A percentile compares a stretch with the other conserved stretches of the same genome.
These are phyloP conservation scores for Lithobates sylvaticus DNA, from an alignment of 2,797 vertebrate genomes.

Conservation along the genomic window DNA sequence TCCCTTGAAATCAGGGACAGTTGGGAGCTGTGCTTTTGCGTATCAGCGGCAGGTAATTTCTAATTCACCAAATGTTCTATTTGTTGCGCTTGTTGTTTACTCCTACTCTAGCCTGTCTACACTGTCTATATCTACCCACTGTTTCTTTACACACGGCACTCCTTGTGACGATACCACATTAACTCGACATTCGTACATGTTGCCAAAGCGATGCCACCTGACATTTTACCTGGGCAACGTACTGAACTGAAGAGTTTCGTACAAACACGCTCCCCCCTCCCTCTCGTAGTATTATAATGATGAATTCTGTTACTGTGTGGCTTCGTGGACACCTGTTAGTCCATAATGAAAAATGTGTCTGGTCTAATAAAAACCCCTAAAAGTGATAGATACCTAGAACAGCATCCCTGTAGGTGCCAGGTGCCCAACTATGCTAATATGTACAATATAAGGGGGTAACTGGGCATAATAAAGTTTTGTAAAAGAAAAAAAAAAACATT, in stretches of 20 bases:
- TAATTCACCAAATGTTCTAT: background rate
- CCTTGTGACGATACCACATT: background rate
- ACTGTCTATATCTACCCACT: background rate
- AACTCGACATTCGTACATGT: slow-evolving; percentile 3
- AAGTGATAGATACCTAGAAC: no score
- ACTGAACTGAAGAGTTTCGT: background rate
- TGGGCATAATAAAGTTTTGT: no score
- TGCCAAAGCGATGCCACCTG: slow-evolving; percentile 17
- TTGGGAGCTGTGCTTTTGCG: no score
- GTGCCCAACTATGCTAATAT: no score
- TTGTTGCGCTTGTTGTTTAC: background rate
- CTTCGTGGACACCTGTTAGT: no score
- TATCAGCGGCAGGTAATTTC: background rate
- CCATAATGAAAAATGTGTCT: no score
- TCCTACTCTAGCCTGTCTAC: background rate
- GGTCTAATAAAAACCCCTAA: no score
- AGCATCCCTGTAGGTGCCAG: no score
- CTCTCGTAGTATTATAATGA: background rate
- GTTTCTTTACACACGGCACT: background rate
- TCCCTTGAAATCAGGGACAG: no score
- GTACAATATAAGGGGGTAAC: no score
- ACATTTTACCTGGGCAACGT: background rate
- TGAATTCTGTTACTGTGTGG: no score
- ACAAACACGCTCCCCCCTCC: background rate
- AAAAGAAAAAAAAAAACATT: no score